These are phyloP conservation scores for Uropetala carovei DNA, from an alignment of 2,888 invertebrate genomes.

Conservation along the genomic window DNA sequence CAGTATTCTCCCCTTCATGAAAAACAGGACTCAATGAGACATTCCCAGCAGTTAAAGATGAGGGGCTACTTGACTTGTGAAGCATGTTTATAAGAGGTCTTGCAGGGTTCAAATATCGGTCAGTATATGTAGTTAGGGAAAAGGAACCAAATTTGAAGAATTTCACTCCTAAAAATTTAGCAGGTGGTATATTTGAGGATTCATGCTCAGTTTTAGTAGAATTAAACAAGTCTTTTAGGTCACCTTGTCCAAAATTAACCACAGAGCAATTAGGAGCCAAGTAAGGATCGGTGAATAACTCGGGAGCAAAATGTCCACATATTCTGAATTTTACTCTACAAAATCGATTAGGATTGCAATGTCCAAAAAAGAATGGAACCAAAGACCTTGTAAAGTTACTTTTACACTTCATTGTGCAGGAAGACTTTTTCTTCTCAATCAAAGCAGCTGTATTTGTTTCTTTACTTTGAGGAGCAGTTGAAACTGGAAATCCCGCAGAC, in stretches of 20 bases:
- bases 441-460: not conserved
- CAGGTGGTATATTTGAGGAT: not conserved
- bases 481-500: too few relatives aligned
- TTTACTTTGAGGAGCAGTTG: not conserved
- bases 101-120: not conserved
- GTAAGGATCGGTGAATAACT: slow-evolving; percentile 36
- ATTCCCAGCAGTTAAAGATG: not conserved
- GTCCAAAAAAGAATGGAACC: slow-evolving; percentile 29
- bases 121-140: not conserved
- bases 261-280: not conserved
- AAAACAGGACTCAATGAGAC: too few relatives aligned
- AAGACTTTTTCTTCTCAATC: not conserved
- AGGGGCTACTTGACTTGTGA: not conserved
- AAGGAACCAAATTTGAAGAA: slow-evolving; percentile 7
- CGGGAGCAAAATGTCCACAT: not conserved
- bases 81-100: not conserved
- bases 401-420: not conserved
- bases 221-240: not conserved
- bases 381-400: not conserved
- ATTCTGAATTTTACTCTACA: slow-evolving; percentile 31
- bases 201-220: not conserved
- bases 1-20: not conserved
- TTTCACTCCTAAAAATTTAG: not conserved
- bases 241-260: not conserved
- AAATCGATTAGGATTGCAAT: not conserved